Evolutionary conservation across 2,797 vertebrate species (phyloP), one percentile per base, ranked within the genome.

Genomic region (Chelonia mydas): DNA sequence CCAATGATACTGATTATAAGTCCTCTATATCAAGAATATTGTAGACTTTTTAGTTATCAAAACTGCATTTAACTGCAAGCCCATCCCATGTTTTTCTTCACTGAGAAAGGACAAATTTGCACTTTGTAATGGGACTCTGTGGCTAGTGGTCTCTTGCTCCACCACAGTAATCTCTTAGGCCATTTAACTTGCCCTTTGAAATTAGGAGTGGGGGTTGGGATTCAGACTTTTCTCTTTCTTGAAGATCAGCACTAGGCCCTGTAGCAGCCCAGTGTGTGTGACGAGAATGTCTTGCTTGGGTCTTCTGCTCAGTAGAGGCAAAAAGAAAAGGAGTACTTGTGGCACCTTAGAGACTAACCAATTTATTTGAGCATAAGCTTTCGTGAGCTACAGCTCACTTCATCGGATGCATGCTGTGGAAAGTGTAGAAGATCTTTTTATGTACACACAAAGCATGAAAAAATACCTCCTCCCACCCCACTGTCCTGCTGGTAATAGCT

Each of bases 151-250:
- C 7, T 53, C 94, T 50, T 84, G 13, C 50, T 53, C 23, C 86
- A 16, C 51, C 1, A 1, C 47, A 16, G 55, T 95, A 54, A 2
- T 27, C 27, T 19, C 27, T 81, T 87, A 41, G 21, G 17, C 23
- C 41, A 37, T 10, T 78, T 78, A 47, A 87, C 57, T 37, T 53
- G 85, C 28, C 8, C 47, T 65, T 31, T 84, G 89, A 84, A 87
- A 68, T 41, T 83, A 65, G 91, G 21, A 6, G 2, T 0, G 0
- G n/a, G 11, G 31, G 16, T 65, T 65, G 61, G 61, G 16, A 9
- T 65, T 65, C 8, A n/a, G 65, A 72, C n/a, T 37, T 65, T 17
- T 27, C 57, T 65, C 31, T 72, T 72, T 72, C 12, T 61, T 61
- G 59, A n/a, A 41, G 65, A 8, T 11, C n/a, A 41, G 10, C 19